A percentile compares a stretch with the other conserved stretches of the same genome.
Conservation (phyloP, 2,888 invertebrate genomes). For the Rhyacophila evoluta region DNA sequence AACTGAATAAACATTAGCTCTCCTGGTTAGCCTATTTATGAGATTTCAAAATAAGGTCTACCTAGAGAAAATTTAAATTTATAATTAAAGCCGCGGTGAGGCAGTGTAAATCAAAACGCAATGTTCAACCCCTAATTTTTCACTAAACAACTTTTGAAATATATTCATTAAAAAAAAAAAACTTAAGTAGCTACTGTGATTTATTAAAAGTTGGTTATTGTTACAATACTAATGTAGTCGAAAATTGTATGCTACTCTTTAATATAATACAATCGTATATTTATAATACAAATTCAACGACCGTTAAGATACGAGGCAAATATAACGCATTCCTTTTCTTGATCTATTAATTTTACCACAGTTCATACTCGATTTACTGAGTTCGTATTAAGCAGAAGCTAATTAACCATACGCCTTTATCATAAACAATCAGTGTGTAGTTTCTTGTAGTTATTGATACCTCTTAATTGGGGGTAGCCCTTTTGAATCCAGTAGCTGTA, state of each 20-base stretch:
- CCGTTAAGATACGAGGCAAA: too few relatives aligned
- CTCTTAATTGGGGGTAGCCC: too few relatives aligned
- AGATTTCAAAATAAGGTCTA: background rate
- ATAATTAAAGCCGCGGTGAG: background rate
- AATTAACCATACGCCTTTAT: too few relatives aligned
- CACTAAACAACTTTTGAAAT: background rate
- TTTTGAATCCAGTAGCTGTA: too few relatives aligned
- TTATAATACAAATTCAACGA: background rate
- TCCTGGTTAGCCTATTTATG: background rate
- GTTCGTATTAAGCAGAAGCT: too few relatives aligned
- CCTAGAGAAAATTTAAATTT: conserved; percentile 5
- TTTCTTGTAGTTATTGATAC: too few relatives aligned
- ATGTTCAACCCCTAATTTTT: background rate
- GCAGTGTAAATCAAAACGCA: background rate
- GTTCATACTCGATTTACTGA: too few relatives aligned
- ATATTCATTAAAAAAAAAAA: background rate
- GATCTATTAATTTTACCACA: too few relatives aligned
- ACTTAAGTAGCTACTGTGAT: background rate
- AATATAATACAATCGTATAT: background rate
- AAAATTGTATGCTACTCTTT: background rate
- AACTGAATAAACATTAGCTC: background rate
- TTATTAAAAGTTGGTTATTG: background rate
- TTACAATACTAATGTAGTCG: background rate
- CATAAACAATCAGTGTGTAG: too few relatives aligned
- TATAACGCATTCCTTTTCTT: too few relatives aligned